phyloP scores from a whole-genome alignment of 2,888 invertebrate species.

The Harpalus rubripes region DNA sequence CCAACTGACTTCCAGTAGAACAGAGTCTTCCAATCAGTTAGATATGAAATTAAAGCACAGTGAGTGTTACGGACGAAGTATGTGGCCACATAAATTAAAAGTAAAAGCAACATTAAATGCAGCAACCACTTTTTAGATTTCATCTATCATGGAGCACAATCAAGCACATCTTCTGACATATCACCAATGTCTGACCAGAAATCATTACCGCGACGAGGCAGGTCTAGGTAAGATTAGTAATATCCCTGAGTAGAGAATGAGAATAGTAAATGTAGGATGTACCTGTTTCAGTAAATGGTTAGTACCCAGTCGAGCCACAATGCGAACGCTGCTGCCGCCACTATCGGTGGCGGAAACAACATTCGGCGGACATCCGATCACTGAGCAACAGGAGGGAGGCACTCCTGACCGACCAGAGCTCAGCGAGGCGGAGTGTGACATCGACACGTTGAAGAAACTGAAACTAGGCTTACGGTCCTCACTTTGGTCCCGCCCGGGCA shows the following conservation, averaged over 20 bases:
- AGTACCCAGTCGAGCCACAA: conserved; percentile 78
- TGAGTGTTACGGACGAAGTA: conserved; percentile 76
- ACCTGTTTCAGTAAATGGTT: conserved; percentile 77
- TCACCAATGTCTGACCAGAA: conserved; percentile 89
- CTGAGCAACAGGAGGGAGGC: conserved; percentile 74
- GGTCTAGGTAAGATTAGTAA: conserved; percentile 52
- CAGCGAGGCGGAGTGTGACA: conserved; percentile 86
- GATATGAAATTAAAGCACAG: conserved; percentile 86
- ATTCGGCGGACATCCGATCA: conserved; percentile 76
- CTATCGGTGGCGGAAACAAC: conserved; percentile 81
- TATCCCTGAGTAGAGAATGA: no score
- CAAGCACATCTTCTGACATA: conserved; percentile 88
- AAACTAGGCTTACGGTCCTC: conserved; percentile 85
- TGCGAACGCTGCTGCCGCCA: conserved; percentile 83
- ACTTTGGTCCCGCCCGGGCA: conserved; percentile 84
- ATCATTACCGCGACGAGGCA: conserved; percentile 85
- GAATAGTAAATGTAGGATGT: no score
- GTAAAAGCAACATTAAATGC: conserved; percentile 42
- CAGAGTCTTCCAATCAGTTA: conserved; percentile 87
- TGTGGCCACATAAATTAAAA: conserved; percentile 54
- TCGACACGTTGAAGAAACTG: conserved; percentile 86
- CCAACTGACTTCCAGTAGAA: conserved; percentile 85
- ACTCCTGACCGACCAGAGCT: conserved; percentile 81
- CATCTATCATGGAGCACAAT: conserved; percentile 87
- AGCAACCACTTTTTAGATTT: conserved; percentile 80